Evolutionary conservation across 2,888 invertebrate species (phyloP), one percentile per base, ranked within the genome.

Genomic region (Nysson spinosus): DNA sequence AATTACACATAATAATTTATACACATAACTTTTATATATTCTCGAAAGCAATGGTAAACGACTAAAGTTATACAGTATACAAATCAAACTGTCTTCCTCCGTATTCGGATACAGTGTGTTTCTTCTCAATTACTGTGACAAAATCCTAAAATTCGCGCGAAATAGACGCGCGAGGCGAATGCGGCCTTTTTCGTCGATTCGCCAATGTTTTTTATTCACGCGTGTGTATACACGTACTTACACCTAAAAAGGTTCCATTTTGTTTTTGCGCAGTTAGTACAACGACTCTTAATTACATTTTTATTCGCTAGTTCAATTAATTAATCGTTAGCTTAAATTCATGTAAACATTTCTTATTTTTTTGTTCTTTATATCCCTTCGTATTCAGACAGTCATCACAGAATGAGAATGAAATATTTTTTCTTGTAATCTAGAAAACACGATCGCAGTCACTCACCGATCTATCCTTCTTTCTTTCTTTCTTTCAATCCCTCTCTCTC

Each of bases 381-480:
- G 72, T 82, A 83, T 79, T 79, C 83, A 79, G 78, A 83, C 83
- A 84, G 78, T 83, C 85, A 85, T 85, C 85, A 85, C 85, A 84
- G 84, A 84, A 84, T 84, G 79, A 83, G 83, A 84, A 84, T 83
- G 81, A 85, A 85, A 84, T 79, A 78, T 82, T 68, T 68, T 68
- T 70, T 44, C 55, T 68, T 57, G 58, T 70, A 71, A 67, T 68
- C 68, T 75, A 82, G 71, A 77, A n/a, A 81, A 80, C 78, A 77
- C 77, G 72, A 72, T 75, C 74, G 72, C 65, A 69, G 19, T 57
- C 61, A 32, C 68, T 60, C 71, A 47, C 57, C n/a, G n/a, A n/a
- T n/a, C n/a, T n/a, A n/a, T 52, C 22, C 9, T 47, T 66, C 39
- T 60, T 47, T 7, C 51, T 64, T 55, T 52, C 50, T 40, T 20